A percentile compares a stretch with the other conserved stretches of the same genome.
Evolutionary conservation across 2,113 vertebrate genomes (phyloP).

Genomic region (Poeciliopsis occidentalis): DNA sequence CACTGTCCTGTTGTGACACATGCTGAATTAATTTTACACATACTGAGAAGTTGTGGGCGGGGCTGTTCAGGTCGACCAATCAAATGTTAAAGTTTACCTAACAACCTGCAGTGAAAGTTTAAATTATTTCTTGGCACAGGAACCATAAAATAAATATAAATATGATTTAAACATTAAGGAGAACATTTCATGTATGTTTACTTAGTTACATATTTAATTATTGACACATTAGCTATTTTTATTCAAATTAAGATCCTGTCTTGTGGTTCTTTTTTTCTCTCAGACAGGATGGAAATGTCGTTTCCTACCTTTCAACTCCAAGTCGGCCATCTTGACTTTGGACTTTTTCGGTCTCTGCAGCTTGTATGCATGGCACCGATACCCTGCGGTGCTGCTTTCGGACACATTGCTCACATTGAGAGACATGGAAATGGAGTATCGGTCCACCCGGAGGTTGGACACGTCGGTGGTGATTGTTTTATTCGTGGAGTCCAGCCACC

Average conservation of each 20-base stretch:
- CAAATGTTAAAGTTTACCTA: too few relatives aligned
- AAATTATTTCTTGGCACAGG: too few relatives aligned
- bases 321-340: constrained; percentile 64
- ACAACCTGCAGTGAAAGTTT: too few relatives aligned
- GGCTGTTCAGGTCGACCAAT: too few relatives aligned
- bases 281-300: neutral
- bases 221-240: neutral
- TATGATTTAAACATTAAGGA: too few relatives aligned
- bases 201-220: too few relatives aligned
- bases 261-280: neutral
- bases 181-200: too few relatives aligned
- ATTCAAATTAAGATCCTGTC: neutral
- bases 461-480: constrained; percentile 40
- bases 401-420: constrained; percentile 82
- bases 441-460: constrained; percentile 40
- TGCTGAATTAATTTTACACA: neutral
- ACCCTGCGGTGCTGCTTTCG: constrained; percentile 67
- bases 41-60: neutral
- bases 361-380: constrained; percentile 82
- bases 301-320: constrained; percentile 80
- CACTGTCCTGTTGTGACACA: neutral
- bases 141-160: too few relatives aligned
- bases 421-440: constrained; percentile 80
- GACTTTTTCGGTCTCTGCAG: constrained; percentile 49
- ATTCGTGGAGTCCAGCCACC: constrained; percentile 80